Evolutionary conservation across 2,888 invertebrate species (phyloP), one percentile per base, ranked within the genome.

Genomic region (Leptinotarsa haldemani): DNA sequence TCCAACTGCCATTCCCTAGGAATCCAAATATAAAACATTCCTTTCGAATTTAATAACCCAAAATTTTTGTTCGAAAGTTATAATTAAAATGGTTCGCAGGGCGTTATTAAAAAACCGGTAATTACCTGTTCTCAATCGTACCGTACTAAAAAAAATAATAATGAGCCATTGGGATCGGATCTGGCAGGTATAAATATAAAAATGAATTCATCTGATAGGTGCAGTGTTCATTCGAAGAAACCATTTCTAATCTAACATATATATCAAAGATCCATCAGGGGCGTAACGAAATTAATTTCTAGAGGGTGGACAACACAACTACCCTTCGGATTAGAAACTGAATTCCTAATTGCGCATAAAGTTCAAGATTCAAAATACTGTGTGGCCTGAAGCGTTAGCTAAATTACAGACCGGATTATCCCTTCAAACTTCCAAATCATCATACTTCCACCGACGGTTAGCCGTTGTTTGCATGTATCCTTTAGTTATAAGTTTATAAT

Each of bases 161-260:
- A 77, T 75, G 76, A 79, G 75, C 58, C 71, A 68, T 56, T 73
- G 71, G 74, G 70, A 73, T 74, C 73, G 74, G 74, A 71, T 70
- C 74, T 48, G 63, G 70, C 79, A 79, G 77, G 77, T 77, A 79
- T 71, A 74, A 71, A 77, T 70, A 73, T 73, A 73, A 74, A 74
- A 74, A 76, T 70, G 53, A 73, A 71, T 74, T 73, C 70, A 63
- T 69, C 64, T 65, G 63, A 72, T 74, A 74, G 74, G 72, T 68
- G 69, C 68, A 74, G 68, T 74, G 58, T 48, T 30, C 63, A 74
- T 73, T 71, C 68, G 58, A 46, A 40, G 68, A 68, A 68, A 56
- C 56, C 52, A 56, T 20, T 56, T 47, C 47, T 56, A 68, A 68
- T 68, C 68, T 68, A 47, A 68, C 68, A n/a, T 18, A 56, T 52